phyloP scores from a whole-genome alignment of 2,113 vertebrate species.

The Fukomys damarensis region DNA sequence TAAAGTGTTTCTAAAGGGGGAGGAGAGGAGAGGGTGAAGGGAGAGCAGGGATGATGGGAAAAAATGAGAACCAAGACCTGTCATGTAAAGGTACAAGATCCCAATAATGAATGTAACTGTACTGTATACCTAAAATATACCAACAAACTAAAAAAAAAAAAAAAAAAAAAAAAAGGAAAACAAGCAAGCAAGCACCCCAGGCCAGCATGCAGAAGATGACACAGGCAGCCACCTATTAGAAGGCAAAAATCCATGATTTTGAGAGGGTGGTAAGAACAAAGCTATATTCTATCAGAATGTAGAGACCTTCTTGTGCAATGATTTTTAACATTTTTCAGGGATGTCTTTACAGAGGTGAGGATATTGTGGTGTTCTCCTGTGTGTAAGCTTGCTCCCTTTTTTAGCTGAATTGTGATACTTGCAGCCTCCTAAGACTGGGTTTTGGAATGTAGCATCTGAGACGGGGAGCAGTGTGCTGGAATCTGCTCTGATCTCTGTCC shows the following conservation, averaged over 20 bases:
- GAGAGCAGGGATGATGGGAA: too few relatives aligned
- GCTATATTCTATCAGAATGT: not conserved
- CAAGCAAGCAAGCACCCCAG: not conserved
- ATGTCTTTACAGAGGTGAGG: not conserved
- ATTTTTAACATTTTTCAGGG: not conserved
- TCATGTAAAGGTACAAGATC: too few relatives aligned
- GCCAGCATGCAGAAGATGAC: not conserved
- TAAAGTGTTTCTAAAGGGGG: too few relatives aligned
- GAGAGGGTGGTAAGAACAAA: not conserved
- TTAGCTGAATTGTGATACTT: not conserved
- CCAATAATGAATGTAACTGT: too few relatives aligned
- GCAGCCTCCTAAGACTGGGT: not conserved
- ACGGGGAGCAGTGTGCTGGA: not conserved
- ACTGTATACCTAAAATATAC: too few relatives aligned
- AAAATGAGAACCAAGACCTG: too few relatives aligned
- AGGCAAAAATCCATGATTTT: constrained; percentile 24
- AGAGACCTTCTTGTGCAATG: not conserved
- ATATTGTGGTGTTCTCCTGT: not conserved
- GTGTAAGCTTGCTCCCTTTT: not conserved
- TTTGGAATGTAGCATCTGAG: constrained; percentile 11
- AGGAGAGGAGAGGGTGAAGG: too few relatives aligned
- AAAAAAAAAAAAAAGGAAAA: too few relatives aligned
- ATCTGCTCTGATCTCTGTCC: not conserved
- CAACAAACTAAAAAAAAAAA: too few relatives aligned
- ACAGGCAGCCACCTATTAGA: not conserved